Conservation (phyloP, 2,113 vertebrate genomes). For the Octodon degus region DNA sequence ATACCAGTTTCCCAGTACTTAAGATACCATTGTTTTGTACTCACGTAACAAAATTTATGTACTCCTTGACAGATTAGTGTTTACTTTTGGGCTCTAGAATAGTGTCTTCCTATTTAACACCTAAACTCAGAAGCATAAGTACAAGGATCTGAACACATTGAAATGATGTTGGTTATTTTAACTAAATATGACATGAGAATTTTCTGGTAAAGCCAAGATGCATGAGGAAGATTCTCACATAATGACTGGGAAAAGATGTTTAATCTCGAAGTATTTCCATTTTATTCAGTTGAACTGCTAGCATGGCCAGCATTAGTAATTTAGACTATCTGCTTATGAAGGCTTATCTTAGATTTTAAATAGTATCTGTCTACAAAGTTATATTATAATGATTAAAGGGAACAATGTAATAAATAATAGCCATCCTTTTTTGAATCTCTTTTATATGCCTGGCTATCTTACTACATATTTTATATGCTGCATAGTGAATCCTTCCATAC, state of each 20-base stretch:
- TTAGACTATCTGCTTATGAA: constrained; percentile 44
- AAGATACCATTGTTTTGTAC: neutral
- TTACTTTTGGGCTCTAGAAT: constrained; percentile 15
- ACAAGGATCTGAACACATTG: neutral
- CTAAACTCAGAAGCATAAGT: constrained; percentile 4
- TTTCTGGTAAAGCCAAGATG: constrained; percentile 6
- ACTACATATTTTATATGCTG: constrained; percentile 32
- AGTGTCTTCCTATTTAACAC: neutral
- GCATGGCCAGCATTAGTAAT: constrained; percentile 15
- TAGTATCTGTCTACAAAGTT: neutral
- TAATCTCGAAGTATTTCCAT: constrained; percentile 7
- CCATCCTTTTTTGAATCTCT: neutral
- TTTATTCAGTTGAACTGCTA: constrained; percentile 41
- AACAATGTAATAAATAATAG: constrained; percentile 24
- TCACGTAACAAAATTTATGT: neutral
- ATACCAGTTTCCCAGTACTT: neutral
- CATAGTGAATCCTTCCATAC: neutral
- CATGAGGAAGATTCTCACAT: neutral
- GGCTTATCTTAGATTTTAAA: constrained; percentile 1
- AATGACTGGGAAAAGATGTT: constrained; percentile 25
- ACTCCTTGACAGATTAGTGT: neutral
- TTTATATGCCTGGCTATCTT: neutral
- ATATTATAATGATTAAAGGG: neutral
- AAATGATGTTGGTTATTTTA: neutral
- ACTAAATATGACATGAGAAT: constrained; percentile 25